Evolutionary conservation across 2,888 invertebrate genomes (phyloP).

Genomic region (Agriopis aurantiaria): DNA sequence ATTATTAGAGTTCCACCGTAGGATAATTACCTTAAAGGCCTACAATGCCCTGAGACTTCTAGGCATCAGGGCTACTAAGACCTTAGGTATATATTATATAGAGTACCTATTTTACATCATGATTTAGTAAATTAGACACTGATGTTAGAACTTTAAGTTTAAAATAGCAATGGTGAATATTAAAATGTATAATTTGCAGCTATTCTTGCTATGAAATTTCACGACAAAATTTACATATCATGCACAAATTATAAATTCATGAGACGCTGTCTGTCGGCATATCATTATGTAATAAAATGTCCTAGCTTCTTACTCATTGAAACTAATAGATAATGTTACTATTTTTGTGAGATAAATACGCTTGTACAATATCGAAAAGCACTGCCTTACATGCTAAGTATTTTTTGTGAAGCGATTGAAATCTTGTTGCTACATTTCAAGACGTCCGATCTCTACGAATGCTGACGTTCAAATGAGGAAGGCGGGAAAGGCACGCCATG

Average conservation of each 20-base stretch:
- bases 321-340: slow-evolving; percentile 42
- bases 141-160: slow-evolving; percentile 37
- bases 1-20: slow-evolving; percentile 44
- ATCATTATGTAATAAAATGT: slow-evolving; percentile 69
- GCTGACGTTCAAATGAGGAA: slow-evolving; percentile 63
- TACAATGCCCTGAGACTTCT: slow-evolving; percentile 33
- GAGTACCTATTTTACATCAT: slow-evolving; percentile 38
- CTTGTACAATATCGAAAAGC: slow-evolving; percentile 75
- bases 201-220: slow-evolving; percentile 35
- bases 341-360: slow-evolving; percentile 62
- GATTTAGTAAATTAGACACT: slow-evolving; percentile 44
- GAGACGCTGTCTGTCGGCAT: slow-evolving; percentile 72
- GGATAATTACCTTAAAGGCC: slow-evolving; percentile 45
- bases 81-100: slow-evolving; percentile 39
- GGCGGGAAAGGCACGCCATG: slow-evolving; percentile 47
- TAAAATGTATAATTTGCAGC: slow-evolving; percentile 28
- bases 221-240: slow-evolving; percentile 74
- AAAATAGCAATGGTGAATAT: slow-evolving; percentile 47
- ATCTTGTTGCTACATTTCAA: slow-evolving; percentile 49
- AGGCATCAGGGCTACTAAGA: slow-evolving; percentile 33
- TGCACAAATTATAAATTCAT: slow-evolving; percentile 72
- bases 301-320: slow-evolving; percentile 45
- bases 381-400: slow-evolving; percentile 84
- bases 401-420: slow-evolving; percentile 66
- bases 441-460: slow-evolving; percentile 66